A percentile compares a stretch with the other conserved stretches of the same genome.
phyloP scores from a whole-genome alignment of 2,888 invertebrate species.

The Drosophila mimica region DNA sequence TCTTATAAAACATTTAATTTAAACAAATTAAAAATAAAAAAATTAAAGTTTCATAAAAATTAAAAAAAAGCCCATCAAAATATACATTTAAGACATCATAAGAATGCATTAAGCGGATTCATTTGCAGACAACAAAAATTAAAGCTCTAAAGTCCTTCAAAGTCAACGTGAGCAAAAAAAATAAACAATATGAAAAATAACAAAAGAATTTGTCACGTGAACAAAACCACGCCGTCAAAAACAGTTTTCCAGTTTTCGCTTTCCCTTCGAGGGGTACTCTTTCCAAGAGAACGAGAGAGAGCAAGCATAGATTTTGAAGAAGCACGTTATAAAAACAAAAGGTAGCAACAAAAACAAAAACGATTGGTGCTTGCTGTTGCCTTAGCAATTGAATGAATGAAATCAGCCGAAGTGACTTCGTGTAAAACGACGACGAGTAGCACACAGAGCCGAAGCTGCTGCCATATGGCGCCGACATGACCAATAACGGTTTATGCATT shows the following conservation, averaged over 20 bases:
- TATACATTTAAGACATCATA: constrained; percentile 5
- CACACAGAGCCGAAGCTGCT: constrained; percentile 60
- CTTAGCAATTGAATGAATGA: constrained; percentile 71
- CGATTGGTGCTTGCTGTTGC: constrained; percentile 27
- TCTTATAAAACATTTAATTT: not conserved
- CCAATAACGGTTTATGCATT: constrained; percentile 39
- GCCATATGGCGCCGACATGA: constrained; percentile 56
- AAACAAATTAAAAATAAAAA: not conserved
- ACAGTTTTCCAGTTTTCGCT: constrained; percentile 36
- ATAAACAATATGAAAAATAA: constrained; percentile 29
- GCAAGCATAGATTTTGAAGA: constrained; percentile 43
- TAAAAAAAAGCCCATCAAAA: constrained; percentile 7
- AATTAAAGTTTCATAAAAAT: constrained; percentile 1
- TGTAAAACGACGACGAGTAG: constrained; percentile 1
- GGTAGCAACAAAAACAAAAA: constrained; percentile 60
- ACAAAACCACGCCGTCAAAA: constrained; percentile 46
- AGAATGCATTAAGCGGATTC: constrained; percentile 30
- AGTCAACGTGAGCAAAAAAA: constrained; percentile 25
- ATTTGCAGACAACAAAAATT: constrained; percentile 28
- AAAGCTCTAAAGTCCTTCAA: constrained; percentile 37
- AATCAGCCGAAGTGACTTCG: constrained; percentile 42
- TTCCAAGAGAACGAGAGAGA: constrained; percentile 1
- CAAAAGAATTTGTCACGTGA: constrained; percentile 66
- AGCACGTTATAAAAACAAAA: constrained; percentile 77
- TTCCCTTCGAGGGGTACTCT: constrained; percentile 17